Evolutionary conservation across 2,113 vertebrate species (phyloP), one percentile per base, ranked within the genome.

Genomic region (Caretta caretta): DNA sequence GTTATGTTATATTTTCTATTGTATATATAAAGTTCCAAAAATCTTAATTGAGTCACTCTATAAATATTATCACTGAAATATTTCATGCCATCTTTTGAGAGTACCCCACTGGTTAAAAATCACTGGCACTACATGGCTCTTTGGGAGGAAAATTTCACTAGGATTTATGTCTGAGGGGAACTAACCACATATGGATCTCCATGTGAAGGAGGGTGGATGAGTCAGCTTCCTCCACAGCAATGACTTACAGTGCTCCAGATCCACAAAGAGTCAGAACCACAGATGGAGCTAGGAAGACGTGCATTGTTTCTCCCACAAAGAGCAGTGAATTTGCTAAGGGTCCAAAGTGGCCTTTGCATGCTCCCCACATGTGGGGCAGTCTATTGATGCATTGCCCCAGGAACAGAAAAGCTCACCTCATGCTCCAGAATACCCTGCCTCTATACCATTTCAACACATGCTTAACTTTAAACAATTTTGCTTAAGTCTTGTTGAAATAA

Each of bases 281-380:
- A 8, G 48, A 11, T 0, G 1, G 0, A 0, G 10, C 2, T 24
- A 42, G 6, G 51, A 79, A 56, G 22, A 65, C 14, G 46, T 8
- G 5, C 13, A 16, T 81, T 25, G 19, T 80, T 78, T 2, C 0
- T 56, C 25, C 6, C 22, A 48, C 42, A 78, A 48, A 6, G 13
- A 29, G 20, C n/a, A 72, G 10, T 72, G n/a, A 72, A 72, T 46
- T 25, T 27, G 25, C 11, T 14, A 78, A 24, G 42, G 12, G 8
- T 78, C 42, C 46, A 78, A 78, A 27, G 12, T 78, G 75, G 42
- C 12, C 48, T 78, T 48, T 78, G 42, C 25, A 48, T 78, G 75
- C 11, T 25, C 7, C 38, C 75, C 25, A 27, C 13, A 27, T 48
- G 6, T 78, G 24, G 12, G 7, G 42, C 20, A 78, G 75, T 8